Percentiles rank a stretch among this genome's conserved stretches.
Evolutionary conservation across 35 echinoderm and acorn worm species (phyloP).

Genomic region (Anneissia japonica): DNA sequence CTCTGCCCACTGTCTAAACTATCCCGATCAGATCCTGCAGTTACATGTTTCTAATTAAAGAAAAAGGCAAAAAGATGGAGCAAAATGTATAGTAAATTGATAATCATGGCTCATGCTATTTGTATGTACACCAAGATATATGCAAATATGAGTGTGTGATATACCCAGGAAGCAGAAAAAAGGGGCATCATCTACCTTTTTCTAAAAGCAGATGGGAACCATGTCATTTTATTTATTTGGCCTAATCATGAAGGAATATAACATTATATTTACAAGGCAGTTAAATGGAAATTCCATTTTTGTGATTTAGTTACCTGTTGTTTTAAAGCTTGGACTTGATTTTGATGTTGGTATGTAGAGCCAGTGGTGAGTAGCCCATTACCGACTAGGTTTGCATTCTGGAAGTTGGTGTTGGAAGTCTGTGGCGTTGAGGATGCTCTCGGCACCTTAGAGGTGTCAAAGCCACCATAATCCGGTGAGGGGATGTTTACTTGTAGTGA

Average conservation of each 20-base stretch:
- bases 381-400: not conserved
- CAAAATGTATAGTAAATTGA: no score
- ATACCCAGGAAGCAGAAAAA: no score
- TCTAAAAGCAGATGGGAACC: no score
- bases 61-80: no score
- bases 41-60: not conserved
- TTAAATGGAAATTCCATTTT: no score
- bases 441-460: not conserved
- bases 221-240: no score
- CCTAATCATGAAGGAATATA: no score
- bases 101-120: no score
- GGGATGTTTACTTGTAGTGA: not conserved
- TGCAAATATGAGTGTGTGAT: no score
- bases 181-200: no score
- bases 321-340: not conserved
- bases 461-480: not conserved
- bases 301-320: not conserved
- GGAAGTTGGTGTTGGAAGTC: not conserved
- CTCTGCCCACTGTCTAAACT: not conserved
- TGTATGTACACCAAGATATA: no score
- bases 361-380: not conserved
- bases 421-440: not conserved
- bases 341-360: not conserved
- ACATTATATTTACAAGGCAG: no score
- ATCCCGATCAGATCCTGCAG: not conserved